A percentile compares a stretch with the other conserved stretches of the same genome.
Conservation (phyloP, 2,888 invertebrate genomes). For the Drosophila meridiana region DNA sequence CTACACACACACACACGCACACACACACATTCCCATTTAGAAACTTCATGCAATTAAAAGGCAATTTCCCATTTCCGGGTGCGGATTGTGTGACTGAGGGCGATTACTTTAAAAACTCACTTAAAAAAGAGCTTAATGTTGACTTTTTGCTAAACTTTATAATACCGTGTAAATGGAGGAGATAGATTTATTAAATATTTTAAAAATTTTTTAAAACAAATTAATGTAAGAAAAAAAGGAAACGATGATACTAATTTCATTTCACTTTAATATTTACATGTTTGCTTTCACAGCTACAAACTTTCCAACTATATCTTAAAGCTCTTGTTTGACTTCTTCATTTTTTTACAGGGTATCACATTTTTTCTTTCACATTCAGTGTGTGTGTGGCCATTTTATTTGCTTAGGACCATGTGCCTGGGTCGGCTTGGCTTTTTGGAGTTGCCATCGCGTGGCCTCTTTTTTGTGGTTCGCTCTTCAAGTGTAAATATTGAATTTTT, state of each 20-base stretch:
- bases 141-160: background rate
- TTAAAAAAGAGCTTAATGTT: background rate
- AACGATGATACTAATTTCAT: too few species aligned
- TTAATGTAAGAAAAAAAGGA: background rate
- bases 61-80: conserved; percentile 62
- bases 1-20: conserved; percentile 9
- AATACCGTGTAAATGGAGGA: conserved; percentile 15
- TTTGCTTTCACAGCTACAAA: background rate
- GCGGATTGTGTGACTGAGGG: conserved; percentile 47
- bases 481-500: conserved; percentile 64
- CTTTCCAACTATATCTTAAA: background rate
- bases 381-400: conserved; percentile 55
- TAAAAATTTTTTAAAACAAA: background rate
- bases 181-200: fast-evolving
- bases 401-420: conserved; percentile 59
- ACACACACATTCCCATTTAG: conserved; percentile 2
- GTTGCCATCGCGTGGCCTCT: conserved; percentile 50
- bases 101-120: conserved; percentile 49
- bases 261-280: background rate
- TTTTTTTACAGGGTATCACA: conserved; percentile 25
- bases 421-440: conserved; percentile 33
- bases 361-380: conserved; percentile 12
- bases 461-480: conserved; percentile 51
- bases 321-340: background rate
- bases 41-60: conserved; percentile 69